Conservation (phyloP, 2,888 invertebrate species). For the Schrankia costaestrigalis region DNA sequence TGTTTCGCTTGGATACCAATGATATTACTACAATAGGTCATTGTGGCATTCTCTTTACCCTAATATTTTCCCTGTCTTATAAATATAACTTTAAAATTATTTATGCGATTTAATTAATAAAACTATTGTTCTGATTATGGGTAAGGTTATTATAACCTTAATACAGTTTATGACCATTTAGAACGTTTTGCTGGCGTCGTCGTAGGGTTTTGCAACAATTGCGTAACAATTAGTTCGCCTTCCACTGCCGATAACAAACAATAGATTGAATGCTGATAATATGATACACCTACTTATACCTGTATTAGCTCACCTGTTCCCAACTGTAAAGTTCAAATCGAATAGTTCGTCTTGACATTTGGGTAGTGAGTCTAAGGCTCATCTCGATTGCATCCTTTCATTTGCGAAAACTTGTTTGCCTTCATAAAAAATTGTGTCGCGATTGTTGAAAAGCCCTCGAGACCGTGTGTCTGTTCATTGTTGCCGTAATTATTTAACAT, state of each 20-base stretch:
- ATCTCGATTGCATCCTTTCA: slow-evolving; percentile 68
- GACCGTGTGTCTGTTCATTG: slow-evolving; percentile 40
- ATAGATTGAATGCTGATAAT: slow-evolving; percentile 14
- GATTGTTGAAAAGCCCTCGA: slow-evolving; percentile 42
- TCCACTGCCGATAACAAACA: slow-evolving; percentile 40
- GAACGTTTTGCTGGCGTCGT: slow-evolving; percentile 36
- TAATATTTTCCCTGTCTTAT: neutral
- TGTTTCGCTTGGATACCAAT: slow-evolving; percentile 29
- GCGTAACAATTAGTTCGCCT: slow-evolving; percentile 43
- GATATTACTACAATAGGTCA: slow-evolving; percentile 48
- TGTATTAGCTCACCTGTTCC: too few relatives aligned
- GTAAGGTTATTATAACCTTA: slow-evolving; percentile 51
- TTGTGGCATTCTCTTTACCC: slow-evolving; percentile 34
- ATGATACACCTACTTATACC: slow-evolving; percentile 15
- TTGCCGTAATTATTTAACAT: slow-evolving; percentile 53
- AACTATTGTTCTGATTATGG: slow-evolving; percentile 47
- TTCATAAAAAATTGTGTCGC: slow-evolving; percentile 60
- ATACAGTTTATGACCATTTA: slow-evolving; percentile 42
- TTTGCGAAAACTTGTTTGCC: slow-evolving; percentile 60
- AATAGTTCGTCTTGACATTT: slow-evolving; percentile 63
- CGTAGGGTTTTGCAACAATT: slow-evolving; percentile 46
- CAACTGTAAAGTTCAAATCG: slow-evolving; percentile 56
- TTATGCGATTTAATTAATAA: slow-evolving; percentile 26
- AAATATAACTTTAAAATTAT: neutral
- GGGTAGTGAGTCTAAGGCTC: slow-evolving; percentile 38